Conservation (phyloP, 2,888 invertebrate species). For the Junonia oenone region DNA sequence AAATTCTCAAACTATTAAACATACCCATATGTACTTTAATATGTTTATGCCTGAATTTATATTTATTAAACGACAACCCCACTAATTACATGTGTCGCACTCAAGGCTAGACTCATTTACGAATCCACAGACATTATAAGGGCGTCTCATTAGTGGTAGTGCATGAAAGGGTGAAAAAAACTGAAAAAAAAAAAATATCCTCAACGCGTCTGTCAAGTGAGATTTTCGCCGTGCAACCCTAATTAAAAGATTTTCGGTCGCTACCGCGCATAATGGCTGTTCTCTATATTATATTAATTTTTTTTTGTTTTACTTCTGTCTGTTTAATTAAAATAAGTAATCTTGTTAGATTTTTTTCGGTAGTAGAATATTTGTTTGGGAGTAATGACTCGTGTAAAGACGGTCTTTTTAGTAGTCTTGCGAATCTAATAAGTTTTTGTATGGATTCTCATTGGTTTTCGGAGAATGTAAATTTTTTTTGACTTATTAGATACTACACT, state of each 20-base stretch:
- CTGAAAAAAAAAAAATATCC: constrained; percentile 21
- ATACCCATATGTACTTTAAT: neutral
- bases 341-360: neutral
- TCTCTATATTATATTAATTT: constrained; percentile 16
- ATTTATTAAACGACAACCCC: constrained; percentile 23
- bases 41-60: constrained; percentile 6
- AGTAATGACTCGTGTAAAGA: no score
- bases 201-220: constrained; percentile 33
- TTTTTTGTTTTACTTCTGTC: constrained; percentile 10
- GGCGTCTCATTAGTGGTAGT: constrained; percentile 62
- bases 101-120: constrained; percentile 30
- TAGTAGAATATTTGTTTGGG: no score
- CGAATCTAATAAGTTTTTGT: no score
- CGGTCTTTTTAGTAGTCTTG: no score
- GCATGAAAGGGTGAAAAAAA: constrained; percentile 36
- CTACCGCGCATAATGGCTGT: constrained; percentile 31
- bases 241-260: constrained; percentile 59
- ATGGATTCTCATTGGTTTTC: no score
- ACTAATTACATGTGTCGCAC: constrained; percentile 33
- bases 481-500: no score
- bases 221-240: constrained; percentile 40
- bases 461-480: no score
- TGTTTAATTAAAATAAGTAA: neutral
- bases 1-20: no score
- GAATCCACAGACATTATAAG: constrained; percentile 39